Evolutionary conservation across 2,797 vertebrate species (phyloP).

Genomic region (Hafferia zeledoni): DNA sequence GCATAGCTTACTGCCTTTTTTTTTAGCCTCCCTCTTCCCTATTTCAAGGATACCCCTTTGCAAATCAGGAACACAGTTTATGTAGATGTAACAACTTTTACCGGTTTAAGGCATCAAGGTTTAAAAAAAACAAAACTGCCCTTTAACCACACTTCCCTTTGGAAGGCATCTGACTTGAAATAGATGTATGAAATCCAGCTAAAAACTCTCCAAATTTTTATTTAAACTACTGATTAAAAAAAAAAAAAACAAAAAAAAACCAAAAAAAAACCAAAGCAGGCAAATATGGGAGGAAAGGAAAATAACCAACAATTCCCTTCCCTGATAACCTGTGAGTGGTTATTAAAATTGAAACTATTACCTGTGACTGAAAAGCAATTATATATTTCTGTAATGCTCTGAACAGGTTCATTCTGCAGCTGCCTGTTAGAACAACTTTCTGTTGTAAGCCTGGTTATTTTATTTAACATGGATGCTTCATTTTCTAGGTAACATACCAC

Average conservation of each 20-base stretch:
- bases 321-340: background rate
- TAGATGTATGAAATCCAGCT: background rate
- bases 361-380: background rate
- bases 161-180: background rate
- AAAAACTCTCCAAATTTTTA: background rate
- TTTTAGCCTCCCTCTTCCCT: background rate
- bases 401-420: background rate
- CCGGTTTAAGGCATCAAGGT: background rate
- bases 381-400: background rate
- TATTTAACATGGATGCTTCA: background rate
- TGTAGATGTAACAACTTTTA: background rate
- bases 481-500: background rate
- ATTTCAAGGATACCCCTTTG: background rate
- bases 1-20: background rate
- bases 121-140: background rate
- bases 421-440: background rate
- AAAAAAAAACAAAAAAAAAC: background rate
- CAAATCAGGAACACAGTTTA: background rate
- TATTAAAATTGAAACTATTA: background rate
- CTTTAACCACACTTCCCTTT: background rate
- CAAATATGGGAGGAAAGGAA: background rate
- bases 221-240: background rate
- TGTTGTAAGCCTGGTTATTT: background rate
- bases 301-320: background rate
- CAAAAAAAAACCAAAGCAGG: background rate